Evolutionary conservation across 2,113 vertebrate genomes (phyloP).

Genomic region (Mastomys coucha): DNA sequence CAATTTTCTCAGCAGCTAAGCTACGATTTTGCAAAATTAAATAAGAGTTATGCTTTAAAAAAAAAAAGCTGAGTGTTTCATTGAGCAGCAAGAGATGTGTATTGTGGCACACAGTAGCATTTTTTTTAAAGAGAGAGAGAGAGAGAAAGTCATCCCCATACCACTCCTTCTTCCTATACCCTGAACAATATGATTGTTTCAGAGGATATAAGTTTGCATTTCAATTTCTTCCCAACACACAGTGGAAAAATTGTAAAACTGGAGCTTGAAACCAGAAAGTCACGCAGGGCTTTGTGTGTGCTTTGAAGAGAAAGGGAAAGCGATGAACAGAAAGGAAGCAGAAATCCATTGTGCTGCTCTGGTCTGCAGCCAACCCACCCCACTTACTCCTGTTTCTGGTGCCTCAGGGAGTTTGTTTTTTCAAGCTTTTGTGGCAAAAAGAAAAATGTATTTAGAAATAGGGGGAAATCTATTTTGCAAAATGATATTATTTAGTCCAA

Average conservation of each 20-base stretch:
- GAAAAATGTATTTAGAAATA: constrained; percentile 68
- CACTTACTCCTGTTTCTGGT: constrained; percentile 74
- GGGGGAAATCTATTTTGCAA: constrained; percentile 63
- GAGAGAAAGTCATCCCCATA: constrained; percentile 55
- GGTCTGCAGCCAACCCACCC: constrained; percentile 80
- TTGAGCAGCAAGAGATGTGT: constrained; percentile 65
- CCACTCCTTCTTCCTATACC: constrained; percentile 68
- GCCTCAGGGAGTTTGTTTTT: constrained; percentile 83
- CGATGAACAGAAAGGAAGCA: constrained; percentile 80
- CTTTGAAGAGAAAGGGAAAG: constrained; percentile 74
- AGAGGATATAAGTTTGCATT: constrained; percentile 83
- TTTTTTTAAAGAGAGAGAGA: background rate
- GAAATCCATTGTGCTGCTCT: constrained; percentile 81
- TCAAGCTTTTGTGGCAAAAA: constrained; percentile 75
- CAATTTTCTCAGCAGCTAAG: constrained; percentile 84
- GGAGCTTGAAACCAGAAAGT: constrained; percentile 83
- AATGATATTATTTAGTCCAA: constrained; percentile 79
- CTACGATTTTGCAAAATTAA: constrained; percentile 82
- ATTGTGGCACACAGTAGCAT: constrained; percentile 49
- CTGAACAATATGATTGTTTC: constrained; percentile 80
- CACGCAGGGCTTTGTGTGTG: constrained; percentile 77
- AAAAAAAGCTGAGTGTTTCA: constrained; percentile 60
- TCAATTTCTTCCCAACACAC: constrained; percentile 78
- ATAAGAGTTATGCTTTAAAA: constrained; percentile 66
- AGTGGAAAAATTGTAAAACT: constrained; percentile 81